Conservation (phyloP, 92 coral and sea anemone genomes). For the Actinernus sp. region DNA sequence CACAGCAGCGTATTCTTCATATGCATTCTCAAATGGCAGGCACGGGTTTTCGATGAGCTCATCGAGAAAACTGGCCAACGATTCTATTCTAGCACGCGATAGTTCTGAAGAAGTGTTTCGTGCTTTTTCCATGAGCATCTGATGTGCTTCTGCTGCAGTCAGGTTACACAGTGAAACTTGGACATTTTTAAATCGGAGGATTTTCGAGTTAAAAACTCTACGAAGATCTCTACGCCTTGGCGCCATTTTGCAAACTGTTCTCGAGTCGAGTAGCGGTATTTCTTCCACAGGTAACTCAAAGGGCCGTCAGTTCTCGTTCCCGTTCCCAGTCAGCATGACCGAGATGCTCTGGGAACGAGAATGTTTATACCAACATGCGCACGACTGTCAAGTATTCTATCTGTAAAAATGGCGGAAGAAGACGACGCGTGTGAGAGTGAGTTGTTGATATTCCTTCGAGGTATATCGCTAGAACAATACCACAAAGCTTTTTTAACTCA, state of each 20-base stretch:
- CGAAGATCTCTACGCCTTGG: constrained; percentile 20
- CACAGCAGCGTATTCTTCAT: constrained; percentile 23
- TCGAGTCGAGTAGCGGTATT: too few species aligned
- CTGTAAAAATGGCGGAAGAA: too few species aligned
- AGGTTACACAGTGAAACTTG: constrained; percentile 17
- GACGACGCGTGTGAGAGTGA: too few species aligned
- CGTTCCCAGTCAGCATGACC: too few species aligned
- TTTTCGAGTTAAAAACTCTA: constrained; percentile 2
- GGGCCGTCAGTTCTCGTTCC: too few species aligned
- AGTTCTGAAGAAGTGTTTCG: constrained; percentile 12
- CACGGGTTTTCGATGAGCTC: constrained; percentile 12
- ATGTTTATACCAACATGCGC: too few species aligned
- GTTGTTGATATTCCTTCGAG: neutral
- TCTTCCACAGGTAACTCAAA: too few species aligned
- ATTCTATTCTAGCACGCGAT: constrained; percentile 16
- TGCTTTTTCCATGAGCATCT: constrained; percentile 5
- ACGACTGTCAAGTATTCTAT: too few species aligned
- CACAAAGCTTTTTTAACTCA: neutral
- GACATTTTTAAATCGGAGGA: constrained; percentile 13
- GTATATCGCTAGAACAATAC: neutral
- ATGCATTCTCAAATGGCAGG: constrained; percentile 23
- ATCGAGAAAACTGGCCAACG: constrained; percentile 24
- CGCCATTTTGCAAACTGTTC: constrained; percentile 24
- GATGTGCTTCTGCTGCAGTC: constrained; percentile 17
- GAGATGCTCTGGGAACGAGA: too few species aligned